Evolutionary conservation across 1,140 invertebrate species (phyloP).

Genomic region (Chelonus insularis): DNA sequence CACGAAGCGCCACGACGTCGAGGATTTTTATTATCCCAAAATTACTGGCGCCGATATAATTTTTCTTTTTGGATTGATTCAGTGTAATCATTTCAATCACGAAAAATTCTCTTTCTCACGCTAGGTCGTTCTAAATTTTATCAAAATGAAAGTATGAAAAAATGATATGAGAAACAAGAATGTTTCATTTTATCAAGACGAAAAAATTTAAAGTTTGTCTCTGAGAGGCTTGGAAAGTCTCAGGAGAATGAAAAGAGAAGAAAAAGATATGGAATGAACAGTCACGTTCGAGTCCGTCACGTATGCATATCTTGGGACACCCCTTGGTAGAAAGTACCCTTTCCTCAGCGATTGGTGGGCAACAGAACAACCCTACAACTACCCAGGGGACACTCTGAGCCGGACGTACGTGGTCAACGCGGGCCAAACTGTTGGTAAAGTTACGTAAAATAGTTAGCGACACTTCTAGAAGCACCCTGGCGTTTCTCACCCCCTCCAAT

Average conservation of each 20-base stretch:
- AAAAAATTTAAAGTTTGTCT: no score
- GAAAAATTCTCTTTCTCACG: background rate
- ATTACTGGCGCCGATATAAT: constrained; percentile 30
- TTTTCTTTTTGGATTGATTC: constrained; percentile 22
- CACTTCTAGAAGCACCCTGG: constrained; percentile 46
- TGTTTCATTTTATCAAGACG: no score
- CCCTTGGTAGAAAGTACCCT: constrained; percentile 33
- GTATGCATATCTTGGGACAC: constrained; percentile 62
- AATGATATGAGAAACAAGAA: no score
- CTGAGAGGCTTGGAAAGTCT: no score
- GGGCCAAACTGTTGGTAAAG: constrained; percentile 60
- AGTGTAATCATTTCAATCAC: constrained; percentile 26
- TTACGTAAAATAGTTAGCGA: constrained; percentile 64
- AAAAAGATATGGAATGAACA: constrained; percentile 13
- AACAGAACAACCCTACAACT: constrained; percentile 28
- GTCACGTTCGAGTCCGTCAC: constrained; percentile 59
- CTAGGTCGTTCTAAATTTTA: background rate
- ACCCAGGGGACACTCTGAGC: constrained; percentile 51
- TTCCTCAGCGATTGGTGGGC: constrained; percentile 15
- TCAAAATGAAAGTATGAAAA: no score
- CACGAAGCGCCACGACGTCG: background rate
- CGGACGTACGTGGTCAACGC: constrained; percentile 61
- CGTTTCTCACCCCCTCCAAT: constrained; percentile 11
- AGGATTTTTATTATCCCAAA: constrained; percentile 50
- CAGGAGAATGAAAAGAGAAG: no score